Base-by-base conservation (phyloP, 2,888 invertebrate genomes). In the Ceriagrion tenellum region DNA sequence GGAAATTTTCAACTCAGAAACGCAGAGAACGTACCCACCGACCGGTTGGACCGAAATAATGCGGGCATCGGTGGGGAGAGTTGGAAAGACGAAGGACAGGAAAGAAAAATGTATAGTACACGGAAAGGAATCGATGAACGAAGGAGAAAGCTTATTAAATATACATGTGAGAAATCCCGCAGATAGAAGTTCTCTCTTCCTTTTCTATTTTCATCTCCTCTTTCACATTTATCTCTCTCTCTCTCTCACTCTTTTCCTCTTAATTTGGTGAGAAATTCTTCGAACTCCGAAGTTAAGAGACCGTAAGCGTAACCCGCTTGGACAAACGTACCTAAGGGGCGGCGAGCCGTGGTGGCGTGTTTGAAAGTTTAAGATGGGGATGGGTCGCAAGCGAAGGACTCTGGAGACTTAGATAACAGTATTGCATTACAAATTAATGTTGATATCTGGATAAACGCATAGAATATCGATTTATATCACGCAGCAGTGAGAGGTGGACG, bases 111-210 rank as follows among this genome's bases (percentile, higher is more conserved):
- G 16, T 30, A 20, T 20, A 26, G 35, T 30, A 81, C 4, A 26
- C 47, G 47, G 47, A 2, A 35, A 81, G 81, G 81, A 74, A 81
- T 81, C 81, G 81, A 81, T 81, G 81, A 35, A 26, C 10, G 35
- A 47, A 47, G 35, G 81, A 35, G 23, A 30, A 81, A 1, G 35
- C 81, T 35, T n/a, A 81, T 81, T 81, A 81, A 81, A 81, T 81
- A 81, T 35, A 35, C 81, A 81, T 81, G 81, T 81, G 81, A 81
- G 81, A 81, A 81, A 35, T 81, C 35, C 81, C 81, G 35, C 81
- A 81, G 35, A 35, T 81, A 16, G 81, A 12, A 81, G 81, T 26
- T 35, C 81, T 81, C 81, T 30, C 81, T 35, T 35, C 3, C 16
- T 4, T 18, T 3, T 13, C 8, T 10, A 35, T 30, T 30, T 10